A percentile compares a stretch with the other conserved stretches of the same genome.
These are phyloP conservation scores for Neosilurus hyrtlii DNA, from an alignment of 2,797 vertebrate species.

Conservation along the genomic window DNA sequence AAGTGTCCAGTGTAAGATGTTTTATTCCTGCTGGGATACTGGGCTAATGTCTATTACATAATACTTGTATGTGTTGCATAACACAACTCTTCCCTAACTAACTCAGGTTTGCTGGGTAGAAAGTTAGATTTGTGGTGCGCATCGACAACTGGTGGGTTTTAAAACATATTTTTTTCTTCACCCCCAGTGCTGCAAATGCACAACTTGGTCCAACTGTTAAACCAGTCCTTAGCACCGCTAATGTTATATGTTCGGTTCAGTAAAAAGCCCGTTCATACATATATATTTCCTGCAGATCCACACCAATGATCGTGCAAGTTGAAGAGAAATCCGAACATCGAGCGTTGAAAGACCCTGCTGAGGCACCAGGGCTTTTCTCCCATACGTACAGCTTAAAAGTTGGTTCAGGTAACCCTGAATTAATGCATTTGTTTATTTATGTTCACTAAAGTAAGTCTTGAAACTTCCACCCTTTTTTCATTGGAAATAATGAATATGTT, in stretches of 20 bases:
- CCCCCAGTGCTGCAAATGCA: neutral
- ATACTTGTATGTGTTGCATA: constrained; percentile 16
- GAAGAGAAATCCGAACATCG: constrained; percentile 58
- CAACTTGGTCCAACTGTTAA: neutral
- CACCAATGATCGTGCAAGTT: constrained; percentile 62
- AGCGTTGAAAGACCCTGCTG: constrained; percentile 55
- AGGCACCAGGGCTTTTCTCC: constrained; percentile 57
- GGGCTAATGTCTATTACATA: constrained; percentile 28
- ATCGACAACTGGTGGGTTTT: neutral
- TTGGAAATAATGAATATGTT: neutral
- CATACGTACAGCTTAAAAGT: constrained; percentile 57
- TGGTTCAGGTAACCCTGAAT: constrained; percentile 57
- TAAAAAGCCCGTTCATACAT: constrained; percentile 14
- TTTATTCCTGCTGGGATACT: constrained; percentile 8
- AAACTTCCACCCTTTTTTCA: neutral
- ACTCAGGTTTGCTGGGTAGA: constrained; percentile 1
- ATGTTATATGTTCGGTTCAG: neutral
- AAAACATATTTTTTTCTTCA: neutral
- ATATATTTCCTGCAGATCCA: constrained; percentile 50
- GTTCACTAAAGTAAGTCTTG: neutral
- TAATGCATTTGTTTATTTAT: neutral
- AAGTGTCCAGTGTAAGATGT: neutral
- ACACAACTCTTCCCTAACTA: constrained; percentile 16
- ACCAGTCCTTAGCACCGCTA: neutral
- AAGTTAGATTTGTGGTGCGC: constrained; percentile 6